phyloP scores from a whole-genome alignment of 2,888 invertebrate species.

The Pteria penguin region DNA sequence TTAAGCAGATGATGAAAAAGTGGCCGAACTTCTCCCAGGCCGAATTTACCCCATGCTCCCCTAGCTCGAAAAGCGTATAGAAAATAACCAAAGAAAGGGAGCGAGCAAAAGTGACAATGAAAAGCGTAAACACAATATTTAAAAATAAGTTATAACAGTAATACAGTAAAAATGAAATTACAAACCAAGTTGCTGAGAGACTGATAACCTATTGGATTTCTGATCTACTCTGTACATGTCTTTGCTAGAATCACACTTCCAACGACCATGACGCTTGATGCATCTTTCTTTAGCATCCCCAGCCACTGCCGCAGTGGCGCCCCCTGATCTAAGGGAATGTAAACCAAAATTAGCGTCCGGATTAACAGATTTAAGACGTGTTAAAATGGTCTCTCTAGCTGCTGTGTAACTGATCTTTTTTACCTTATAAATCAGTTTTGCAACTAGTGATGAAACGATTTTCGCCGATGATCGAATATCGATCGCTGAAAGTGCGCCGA shows the following conservation, averaged over 20 bases:
- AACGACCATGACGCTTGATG: conserved; percentile 43
- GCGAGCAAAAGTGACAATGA: background rate
- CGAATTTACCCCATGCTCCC: too few species aligned
- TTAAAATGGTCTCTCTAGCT: conserved; percentile 33
- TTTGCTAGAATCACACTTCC: conserved; percentile 41
- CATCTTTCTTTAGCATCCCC: conserved; percentile 41
- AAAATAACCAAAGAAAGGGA: conserved; percentile 8
- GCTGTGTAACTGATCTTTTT: conserved; percentile 47
- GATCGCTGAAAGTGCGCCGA: too few species aligned
- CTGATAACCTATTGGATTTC: conserved; percentile 24
- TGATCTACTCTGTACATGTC: conserved; percentile 40
- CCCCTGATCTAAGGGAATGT: conserved; percentile 41
- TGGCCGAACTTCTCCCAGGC: too few species aligned
- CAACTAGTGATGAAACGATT: too few species aligned
- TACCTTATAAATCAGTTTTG: conserved; percentile 39
- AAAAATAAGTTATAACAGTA: background rate
- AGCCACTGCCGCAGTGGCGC: conserved; percentile 39
- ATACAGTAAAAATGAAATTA: background rate
- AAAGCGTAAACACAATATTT: background rate
- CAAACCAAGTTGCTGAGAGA: conserved; percentile 29
- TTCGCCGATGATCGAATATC: too few species aligned
- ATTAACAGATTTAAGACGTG: conserved; percentile 24
- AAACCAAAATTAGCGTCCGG: conserved; percentile 38
- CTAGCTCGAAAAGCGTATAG: conserved; percentile 1
- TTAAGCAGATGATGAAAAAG: too few species aligned